These are phyloP conservation scores for Gallinago undulata DNA, from an alignment of 2,113 vertebrate species.

Conservation along the genomic window DNA sequence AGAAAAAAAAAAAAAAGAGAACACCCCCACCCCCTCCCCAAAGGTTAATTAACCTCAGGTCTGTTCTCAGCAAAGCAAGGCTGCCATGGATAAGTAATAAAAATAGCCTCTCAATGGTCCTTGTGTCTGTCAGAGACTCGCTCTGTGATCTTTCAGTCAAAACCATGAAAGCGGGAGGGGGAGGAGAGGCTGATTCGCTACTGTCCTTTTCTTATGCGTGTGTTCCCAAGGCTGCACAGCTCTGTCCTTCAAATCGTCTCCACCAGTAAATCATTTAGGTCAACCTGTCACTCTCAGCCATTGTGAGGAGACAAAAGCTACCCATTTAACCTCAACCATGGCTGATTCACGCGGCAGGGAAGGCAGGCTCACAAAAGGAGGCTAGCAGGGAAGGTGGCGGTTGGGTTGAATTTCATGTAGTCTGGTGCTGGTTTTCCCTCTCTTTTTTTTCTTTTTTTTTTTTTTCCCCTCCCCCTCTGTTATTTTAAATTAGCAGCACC, in stretches of 20 bases:
- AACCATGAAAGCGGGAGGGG: background rate
- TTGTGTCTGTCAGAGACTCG: slow-evolving; percentile 45
- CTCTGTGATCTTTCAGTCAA: slow-evolving; percentile 68
- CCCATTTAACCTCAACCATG: slow-evolving; percentile 74
- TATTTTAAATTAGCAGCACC: slow-evolving; percentile 53
- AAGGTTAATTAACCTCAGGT: slow-evolving; percentile 60
- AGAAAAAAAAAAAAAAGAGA: background rate
- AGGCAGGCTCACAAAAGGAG: slow-evolving; percentile 53
- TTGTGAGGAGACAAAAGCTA: slow-evolving; percentile 71
- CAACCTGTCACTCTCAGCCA: slow-evolving; percentile 61
- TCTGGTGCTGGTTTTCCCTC: slow-evolving; percentile 34
- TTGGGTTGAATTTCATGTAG: slow-evolving; percentile 57
- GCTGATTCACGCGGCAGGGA: slow-evolving; percentile 64
- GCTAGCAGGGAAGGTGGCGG: slow-evolving; percentile 42
- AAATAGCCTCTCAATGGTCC: slow-evolving; percentile 56
- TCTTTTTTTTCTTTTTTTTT: background rate
- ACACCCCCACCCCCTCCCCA: background rate
- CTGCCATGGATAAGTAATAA: slow-evolving; percentile 60
- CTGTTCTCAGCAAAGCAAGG: slow-evolving; percentile 50
- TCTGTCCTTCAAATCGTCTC: slow-evolving; percentile 70
- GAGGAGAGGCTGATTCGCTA: slow-evolving; percentile 43
- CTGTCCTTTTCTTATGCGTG: slow-evolving; percentile 53
- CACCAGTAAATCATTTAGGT: slow-evolving; percentile 73
- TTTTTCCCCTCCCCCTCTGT: background rate
- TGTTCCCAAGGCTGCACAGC: slow-evolving; percentile 60